Base-by-base conservation (phyloP, 1,140 invertebrate species). In the Platorchestia sp. region DNA sequence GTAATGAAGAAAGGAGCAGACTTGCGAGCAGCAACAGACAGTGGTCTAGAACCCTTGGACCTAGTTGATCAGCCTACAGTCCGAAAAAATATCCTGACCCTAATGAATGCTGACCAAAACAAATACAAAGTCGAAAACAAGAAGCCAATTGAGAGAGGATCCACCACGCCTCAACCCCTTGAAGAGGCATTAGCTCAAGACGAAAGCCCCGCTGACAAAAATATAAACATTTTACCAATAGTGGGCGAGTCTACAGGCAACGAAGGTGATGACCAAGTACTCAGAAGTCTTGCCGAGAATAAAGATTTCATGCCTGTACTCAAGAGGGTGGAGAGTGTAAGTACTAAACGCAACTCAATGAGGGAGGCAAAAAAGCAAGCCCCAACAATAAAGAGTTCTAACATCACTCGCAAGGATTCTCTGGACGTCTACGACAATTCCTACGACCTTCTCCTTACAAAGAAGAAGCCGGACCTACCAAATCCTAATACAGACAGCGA, bases 31-130 rank as follows among this genome's bases (percentile, higher is more conserved):
- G 22, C 42, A 7, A 96, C 95, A 41, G 75, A 95, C 44, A 40
- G 75, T 95, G 96, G 96, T 43, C 95, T 96, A 42, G 96, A 95
- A 36, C 96, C 96, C 6, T 96, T 96, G 43, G 95, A 96, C 40
- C 95, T 96, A 0, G 95, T 93, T 95, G 96, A 96, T 42, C 95
- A 95, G 40, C 91, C 90, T 36, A 89, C 95, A 7, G 14, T 95
- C 0, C 96, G 96, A 87, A 43, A 47, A 0, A 43, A 86, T 6
- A 43, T 96, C 16, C 95, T 96, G 51, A 95, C 95, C 16, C 95
- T 95, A n/a, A 47, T 96, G 22, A 75, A 95, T 45, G 86, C 95
- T 44, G 86, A 53, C 44, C 44, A n/a, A 89, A 41, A 86, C 7
- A 44, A 45, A 36, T 93, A 45, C 40, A 89, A 89, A 89, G 41